These are phyloP conservation scores for Orthonychiurus folsomi DNA, from an alignment of 2,888 invertebrate species.

Conservation along the genomic window DNA sequence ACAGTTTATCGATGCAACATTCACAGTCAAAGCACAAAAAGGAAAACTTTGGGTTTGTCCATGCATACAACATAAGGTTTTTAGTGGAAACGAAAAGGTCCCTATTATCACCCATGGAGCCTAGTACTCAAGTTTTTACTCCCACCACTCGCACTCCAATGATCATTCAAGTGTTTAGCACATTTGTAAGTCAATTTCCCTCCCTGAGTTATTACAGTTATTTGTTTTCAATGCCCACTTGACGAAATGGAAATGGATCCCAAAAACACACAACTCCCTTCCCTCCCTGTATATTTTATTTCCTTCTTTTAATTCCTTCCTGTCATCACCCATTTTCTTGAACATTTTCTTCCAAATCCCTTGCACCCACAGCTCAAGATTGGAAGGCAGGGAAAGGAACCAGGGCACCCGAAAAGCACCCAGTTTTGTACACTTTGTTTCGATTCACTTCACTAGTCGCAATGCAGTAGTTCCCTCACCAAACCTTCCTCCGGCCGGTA, in stretches of 20 bases:
- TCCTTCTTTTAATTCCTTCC: not conserved
- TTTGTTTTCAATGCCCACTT: too few relatives aligned
- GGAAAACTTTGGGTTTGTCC: too few relatives aligned
- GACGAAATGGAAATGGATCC: too few relatives aligned
- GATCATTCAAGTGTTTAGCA: not conserved
- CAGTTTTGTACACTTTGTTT: not conserved
- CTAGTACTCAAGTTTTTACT: too few relatives aligned
- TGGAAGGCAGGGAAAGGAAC: not conserved
- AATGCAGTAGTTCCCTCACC: not conserved
- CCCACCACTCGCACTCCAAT: too few relatives aligned
- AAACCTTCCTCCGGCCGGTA: too few relatives aligned
- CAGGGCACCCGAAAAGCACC: not conserved
- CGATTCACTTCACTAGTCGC: not conserved
- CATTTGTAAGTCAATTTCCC: not conserved
- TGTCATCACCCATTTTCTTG: not conserved
- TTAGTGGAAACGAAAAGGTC: not conserved
- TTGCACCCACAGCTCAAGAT: not conserved
- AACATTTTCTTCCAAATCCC: not conserved
- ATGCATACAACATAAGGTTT: too few relatives aligned
- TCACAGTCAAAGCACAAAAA: not conserved
- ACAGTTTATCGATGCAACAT: slow-evolving; percentile 1
- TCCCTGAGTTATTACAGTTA: not conserved
- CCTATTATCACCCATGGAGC: too few relatives aligned
- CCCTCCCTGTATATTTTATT: too few relatives aligned
- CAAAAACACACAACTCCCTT: too few relatives aligned